Evolutionary conservation across 2,888 invertebrate species (phyloP), one percentile per base, ranked within the genome.

Genomic region (Euspilapteryx auroguttella): DNA sequence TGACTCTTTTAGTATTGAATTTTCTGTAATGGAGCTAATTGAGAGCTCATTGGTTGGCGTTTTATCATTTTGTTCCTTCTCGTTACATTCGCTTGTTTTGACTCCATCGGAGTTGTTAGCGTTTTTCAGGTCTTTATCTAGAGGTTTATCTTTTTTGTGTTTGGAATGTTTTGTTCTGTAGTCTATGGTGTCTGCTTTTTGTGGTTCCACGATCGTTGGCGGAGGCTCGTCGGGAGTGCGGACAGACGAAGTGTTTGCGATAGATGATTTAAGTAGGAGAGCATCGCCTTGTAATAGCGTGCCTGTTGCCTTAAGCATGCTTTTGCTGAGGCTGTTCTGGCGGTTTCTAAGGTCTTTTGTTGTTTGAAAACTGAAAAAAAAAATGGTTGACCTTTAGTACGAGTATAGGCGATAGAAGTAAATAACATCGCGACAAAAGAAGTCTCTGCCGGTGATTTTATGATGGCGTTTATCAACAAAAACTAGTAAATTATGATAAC

Each of bases 31-130:
- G 7, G 75, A 76, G 44, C 69, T 66, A 32, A 73, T 53, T 21
- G 76, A 75, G 29, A 75, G 45, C 38, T 77, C 77, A 28, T 76
- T 76, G 1, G 75, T 76, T n/a, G 77, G 75, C 2, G 76, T 76
- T 37, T 77, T 68, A 36, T 73, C 65, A 34, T 62, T 64, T 25
- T 42, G 33, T 29, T 64, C 66, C 37, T 56, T 68, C 25, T 66
- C 64, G 49, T 35, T 3, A 44, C 21, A 9, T 8, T 32, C 32
- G 64, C 68, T 10, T 63, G 65, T 33, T 45, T 50, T 52, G 48
- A 58, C 55, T 13, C 54, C 66, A 13, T 54, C 65, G 22, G 54
- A 52, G 35, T 71, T 69, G 0, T 55, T 55, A 2, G 68, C 69
- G 26, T 68, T 69, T 34, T 69, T 73, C n/a, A 57, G 39, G 29